Conservation (phyloP, 2,888 invertebrate genomes). For the Ophonus ardosiacus region DNA sequence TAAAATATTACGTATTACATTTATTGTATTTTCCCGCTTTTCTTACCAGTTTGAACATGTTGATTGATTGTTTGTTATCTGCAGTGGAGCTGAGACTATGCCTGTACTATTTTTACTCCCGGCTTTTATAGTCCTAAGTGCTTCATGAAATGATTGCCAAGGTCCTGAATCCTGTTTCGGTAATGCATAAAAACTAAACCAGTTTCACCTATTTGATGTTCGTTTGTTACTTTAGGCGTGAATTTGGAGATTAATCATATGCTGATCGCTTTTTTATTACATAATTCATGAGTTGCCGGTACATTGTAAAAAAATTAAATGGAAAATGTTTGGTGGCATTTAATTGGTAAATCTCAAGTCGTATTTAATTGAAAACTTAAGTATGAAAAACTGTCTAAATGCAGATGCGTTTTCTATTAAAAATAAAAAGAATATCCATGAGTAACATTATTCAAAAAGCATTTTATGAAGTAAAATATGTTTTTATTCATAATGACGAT, state of each 20-base stretch:
- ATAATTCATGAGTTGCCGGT: background rate
- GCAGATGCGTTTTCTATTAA: too few relatives aligned
- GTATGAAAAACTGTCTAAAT: too few relatives aligned
- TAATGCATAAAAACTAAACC: slow-evolving; percentile 16
- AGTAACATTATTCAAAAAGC: too few relatives aligned
- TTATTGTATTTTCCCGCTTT: background rate
- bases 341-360: background rate
- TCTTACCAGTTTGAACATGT: slow-evolving; percentile 40
- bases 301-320: slow-evolving; percentile 17
- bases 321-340: slow-evolving; percentile 13
- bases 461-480: too few relatives aligned
- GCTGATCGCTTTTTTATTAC: background rate
- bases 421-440: too few relatives aligned
- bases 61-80: slow-evolving; percentile 28
- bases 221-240: slow-evolving; percentile 14
- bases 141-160: slow-evolving; percentile 38
- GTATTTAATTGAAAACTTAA: too few relatives aligned
- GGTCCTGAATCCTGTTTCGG: slow-evolving; percentile 40
- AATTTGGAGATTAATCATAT: slow-evolving; percentile 1
- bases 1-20: background rate
- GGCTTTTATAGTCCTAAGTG: slow-evolving; percentile 2
- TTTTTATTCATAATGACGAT: too few relatives aligned
- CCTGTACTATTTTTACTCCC: background rate
- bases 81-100: slow-evolving; percentile 35
- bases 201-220: slow-evolving; percentile 14